Evolutionary conservation across 2,113 vertebrate species (phyloP).

Genomic region (Ochotona princeps): DNA sequence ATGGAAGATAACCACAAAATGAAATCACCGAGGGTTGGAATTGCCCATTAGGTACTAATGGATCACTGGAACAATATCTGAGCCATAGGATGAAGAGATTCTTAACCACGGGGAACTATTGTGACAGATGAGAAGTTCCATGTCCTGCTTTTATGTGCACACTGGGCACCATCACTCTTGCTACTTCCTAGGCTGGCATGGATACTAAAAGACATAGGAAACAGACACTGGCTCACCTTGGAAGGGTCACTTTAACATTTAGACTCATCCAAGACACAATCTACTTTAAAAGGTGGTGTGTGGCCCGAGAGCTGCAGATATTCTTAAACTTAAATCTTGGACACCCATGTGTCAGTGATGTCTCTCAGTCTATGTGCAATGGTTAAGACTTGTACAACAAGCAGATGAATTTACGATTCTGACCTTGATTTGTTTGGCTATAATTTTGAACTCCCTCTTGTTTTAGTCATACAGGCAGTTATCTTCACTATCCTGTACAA

Average conservation of each 20-base stretch:
- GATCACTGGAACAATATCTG: neutral
- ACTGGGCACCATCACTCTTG: neutral
- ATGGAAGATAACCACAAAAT: neutral
- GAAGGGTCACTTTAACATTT: neutral
- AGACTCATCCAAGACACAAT: neutral
- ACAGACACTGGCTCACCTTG: neutral
- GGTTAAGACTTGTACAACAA: neutral
- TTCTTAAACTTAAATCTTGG: neutral
- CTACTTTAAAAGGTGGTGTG: neutral
- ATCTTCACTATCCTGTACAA: neutral
- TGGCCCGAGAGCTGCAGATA: neutral
- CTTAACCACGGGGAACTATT: neutral
- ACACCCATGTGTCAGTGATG: neutral
- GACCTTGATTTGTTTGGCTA: neutral
- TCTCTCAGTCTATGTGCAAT: neutral
- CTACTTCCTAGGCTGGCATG: neutral
- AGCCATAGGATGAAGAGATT: neutral
- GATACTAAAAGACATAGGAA: neutral
- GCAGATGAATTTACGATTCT: neutral
- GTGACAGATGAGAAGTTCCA: neutral
- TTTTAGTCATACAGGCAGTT: neutral
- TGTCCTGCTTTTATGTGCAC: neutral
- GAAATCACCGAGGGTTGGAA: neutral
- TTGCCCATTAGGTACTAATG: neutral
- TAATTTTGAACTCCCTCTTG: neutral